Base-by-base conservation (phyloP, 1,140 invertebrate species). In the Dreissena rostriformis region DNA sequence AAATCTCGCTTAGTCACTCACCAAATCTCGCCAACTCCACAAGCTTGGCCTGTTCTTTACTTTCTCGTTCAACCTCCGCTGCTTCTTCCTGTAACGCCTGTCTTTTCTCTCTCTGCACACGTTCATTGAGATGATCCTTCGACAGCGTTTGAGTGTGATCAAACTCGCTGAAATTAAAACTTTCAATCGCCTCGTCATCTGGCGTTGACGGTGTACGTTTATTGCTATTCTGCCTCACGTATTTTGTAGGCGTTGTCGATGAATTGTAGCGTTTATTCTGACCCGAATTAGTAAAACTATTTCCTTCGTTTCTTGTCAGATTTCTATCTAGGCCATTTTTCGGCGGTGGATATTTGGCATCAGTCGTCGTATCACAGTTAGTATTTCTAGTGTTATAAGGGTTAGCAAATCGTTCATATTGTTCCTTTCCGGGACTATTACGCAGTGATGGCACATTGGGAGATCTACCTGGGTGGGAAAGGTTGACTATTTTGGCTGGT, bases 121-220 rank as follows among this genome's bases (percentile, higher is more conserved):
- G 57, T 22, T 82, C 51, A 65, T 82, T 68, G 11, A 82, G 72
- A 67, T 82, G 61, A 39, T 82, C 79, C 52, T 61, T 63, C 14
- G 79, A 73, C 24, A 72, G n/a, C n/a, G 29, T 22, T n/a, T 82
- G 79, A 12, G 79, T 82, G 39, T 82, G 71, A 24, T 73, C 79
- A 26, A 82, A 26, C n/a, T 82, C 70, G 19, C 55, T 61, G 7
- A 82, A 19, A 39, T 82, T 74, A 24, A 82, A 82, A 5, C 53
- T 71, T 26, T 53, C 79, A 28, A 82, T 82, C 39, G 39, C 39
- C 8, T 39, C 39, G 8, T 39, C 39, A 39, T 39, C 39, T 39
- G 39, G 39, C 39, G 39, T 39, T 39, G 39, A 5, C 8, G 39
- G 39, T 39, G 39, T 39, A 2, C 39, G 8, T 39, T 39, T 39